Base-by-base conservation (phyloP, 2,888 invertebrate genomes). In the Cotesia congregata region DNA sequence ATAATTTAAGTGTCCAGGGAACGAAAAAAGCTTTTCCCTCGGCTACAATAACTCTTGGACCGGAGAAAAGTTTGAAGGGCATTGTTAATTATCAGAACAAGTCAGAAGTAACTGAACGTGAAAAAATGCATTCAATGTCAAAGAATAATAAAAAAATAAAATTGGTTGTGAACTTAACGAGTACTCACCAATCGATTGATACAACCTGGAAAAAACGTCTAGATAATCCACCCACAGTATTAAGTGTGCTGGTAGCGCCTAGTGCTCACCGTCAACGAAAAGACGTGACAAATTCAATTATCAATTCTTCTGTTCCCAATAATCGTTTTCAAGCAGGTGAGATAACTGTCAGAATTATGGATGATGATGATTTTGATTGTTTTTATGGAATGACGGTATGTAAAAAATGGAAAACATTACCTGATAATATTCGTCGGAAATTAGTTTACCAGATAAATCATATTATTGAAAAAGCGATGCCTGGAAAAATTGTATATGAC, bases 371-470 rank as follows among this genome's bases (percentile, higher is more conserved):
- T 7, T 39, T 17, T 50, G 30, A 68, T 9, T 39, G 67, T 61
- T 70, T 70, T 50, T 12, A 50, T 50, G 50, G 12, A 50, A 50
- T 50, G 50, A 50, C 4, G 20, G 59, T 70, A n/a, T 70, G 70
- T 60, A 70, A 41, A 0, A 72, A 71, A 50, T 40, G 74, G 15
- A 67, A 60, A 15, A 73, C 20, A 6, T 6, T 76, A 6, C 20
- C 77, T 20, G 0, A 1, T 0, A 50, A 50, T 15, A 65, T 41
- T 17, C 76, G 68, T 0, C 38, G 38, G n/a, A 59, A 5, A 1
- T 3, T 75, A n/a, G 15, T 3, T 1, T 67, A 67, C 15, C 50
- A 60, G 68, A 72, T 79, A 38, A 9, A 75, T 62, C 74, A 76
- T 20, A 39, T 78, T 62, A 20, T 79, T 20, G 4, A 9, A 70